Evolutionary conservation across 2,888 invertebrate genomes (phyloP).

Genomic region (Allacma fusca): DNA sequence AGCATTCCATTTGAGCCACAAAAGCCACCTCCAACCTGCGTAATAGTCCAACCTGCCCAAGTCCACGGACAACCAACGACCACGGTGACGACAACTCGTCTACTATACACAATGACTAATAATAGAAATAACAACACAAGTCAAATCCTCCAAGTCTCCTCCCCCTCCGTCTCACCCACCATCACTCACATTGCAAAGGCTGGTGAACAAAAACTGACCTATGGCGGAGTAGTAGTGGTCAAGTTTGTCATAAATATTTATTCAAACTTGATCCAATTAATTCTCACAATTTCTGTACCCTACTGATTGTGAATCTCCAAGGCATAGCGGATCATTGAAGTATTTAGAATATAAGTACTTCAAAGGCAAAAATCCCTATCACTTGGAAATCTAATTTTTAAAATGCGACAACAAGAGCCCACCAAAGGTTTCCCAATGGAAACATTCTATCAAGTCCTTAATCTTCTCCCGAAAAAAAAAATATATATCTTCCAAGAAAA

Average conservation of each 20-base stretch:
- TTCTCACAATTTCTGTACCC: too few relatives aligned
- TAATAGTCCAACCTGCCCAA: not conserved
- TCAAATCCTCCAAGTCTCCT: not conserved
- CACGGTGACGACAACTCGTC: constrained; percentile 19
- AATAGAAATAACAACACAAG: constrained; percentile 19
- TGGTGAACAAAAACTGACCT: not conserved
- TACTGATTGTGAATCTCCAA: too few relatives aligned
- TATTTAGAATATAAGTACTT: too few relatives aligned
- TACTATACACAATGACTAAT: constrained; percentile 11
- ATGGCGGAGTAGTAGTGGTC: not conserved
- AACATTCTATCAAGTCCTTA: constrained; percentile 9
- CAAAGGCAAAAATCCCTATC: too few relatives aligned
- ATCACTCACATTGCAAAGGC: too few relatives aligned
- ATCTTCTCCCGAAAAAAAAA: not conserved
- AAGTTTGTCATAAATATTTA: not conserved
- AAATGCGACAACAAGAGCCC: too few relatives aligned
- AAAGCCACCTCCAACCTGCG: constrained; percentile 5
- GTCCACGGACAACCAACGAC: constrained; percentile 11
- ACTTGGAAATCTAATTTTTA: too few relatives aligned
- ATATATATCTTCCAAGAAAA: not conserved
- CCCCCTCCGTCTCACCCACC: too few relatives aligned
- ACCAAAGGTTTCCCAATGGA: not conserved
- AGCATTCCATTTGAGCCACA: constrained; percentile 20
- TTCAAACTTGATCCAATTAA: not conserved
- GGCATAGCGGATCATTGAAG: too few relatives aligned